Evolutionary conservation across 2,888 invertebrate species (phyloP).

Genomic region (Heteromyza rotundicornis): DNA sequence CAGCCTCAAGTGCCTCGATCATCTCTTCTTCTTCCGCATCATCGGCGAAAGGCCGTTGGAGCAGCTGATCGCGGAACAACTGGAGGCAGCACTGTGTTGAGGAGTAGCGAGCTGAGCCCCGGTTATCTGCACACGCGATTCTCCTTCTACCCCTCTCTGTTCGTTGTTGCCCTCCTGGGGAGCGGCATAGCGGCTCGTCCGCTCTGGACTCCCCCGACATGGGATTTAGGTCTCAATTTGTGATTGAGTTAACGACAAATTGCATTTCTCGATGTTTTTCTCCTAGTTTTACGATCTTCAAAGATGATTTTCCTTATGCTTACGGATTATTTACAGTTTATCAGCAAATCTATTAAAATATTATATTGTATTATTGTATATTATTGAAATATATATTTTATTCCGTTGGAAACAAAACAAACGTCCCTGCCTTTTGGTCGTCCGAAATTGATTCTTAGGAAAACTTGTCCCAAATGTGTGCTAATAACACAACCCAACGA

Average conservation of each 20-base stretch:
- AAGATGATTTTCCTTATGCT: conserved; percentile 19
- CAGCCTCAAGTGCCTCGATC: conserved; percentile 92
- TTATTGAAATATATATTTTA: conserved; percentile 32
- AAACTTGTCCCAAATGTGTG: too few species aligned
- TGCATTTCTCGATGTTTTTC: conserved; percentile 42
- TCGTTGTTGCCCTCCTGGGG: not conserved
- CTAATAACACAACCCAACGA: too few species aligned
- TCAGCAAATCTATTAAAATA: conserved; percentile 7
- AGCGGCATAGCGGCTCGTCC: not conserved
- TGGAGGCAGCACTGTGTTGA: conserved; percentile 68
- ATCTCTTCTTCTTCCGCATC: conserved; percentile 92
- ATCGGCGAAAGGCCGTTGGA: conserved; percentile 87
- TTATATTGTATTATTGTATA: conserved; percentile 23
- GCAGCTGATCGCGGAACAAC: conserved; percentile 81
- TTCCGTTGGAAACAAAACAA: conserved; percentile 31
- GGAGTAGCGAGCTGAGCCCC: conserved; percentile 4
- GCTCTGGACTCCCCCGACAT: not conserved
- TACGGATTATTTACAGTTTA: conserved; percentile 15
- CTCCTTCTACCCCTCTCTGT: not conserved
- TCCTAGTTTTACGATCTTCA: conserved; percentile 16
- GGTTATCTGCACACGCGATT: not conserved
- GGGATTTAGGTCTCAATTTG: conserved; percentile 30
- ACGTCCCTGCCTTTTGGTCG: conserved; percentile 25
- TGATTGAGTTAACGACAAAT: conserved; percentile 43
- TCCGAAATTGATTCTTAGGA: too few species aligned